Evolutionary conservation across 2,888 invertebrate species (phyloP), one percentile per base, ranked within the genome.

Genomic region (Oscheius sp.): DNA sequence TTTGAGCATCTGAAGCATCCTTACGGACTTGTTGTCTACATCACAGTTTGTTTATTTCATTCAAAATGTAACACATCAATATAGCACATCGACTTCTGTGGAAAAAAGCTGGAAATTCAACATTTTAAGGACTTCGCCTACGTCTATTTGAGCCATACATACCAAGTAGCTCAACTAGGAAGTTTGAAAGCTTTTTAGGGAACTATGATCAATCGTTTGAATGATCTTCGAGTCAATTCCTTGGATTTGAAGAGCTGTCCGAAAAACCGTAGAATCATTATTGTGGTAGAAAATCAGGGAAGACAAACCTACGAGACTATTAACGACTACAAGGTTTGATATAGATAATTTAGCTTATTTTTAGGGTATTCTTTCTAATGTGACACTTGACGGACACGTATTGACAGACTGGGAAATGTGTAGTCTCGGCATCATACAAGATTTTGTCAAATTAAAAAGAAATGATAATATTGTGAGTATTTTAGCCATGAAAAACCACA

Each of bases 261-360:
- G 8, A 20, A 45, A 10, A 23, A 50, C 27, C 34, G 29, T 15
- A 53, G 10, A 82, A 73, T 73, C n/a, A 70, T 75, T 15, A 84
- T 90, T 48, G 75, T 90, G 23, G 89, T 90, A 0, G 94, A 95
- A 88, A 93, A 92, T 87, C 92, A 92, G 89, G 95, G 94, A 10
- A 90, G 93, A 63, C 90, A 92, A 50, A 93, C 93, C 87, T 93
- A 88, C 82, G 88, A 88, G 39, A 78, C 76, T 0, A 75, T 78
- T 33, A 81, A 81, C 57, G 82, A 81, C 46, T 61, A 70, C 58
- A 82, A 82, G 71, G 80, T 23, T 3, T 27, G 12, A 1, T 23
- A 25, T 25, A 42, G n/a, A 6, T 17, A 8, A 57, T 3, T 10
- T 34, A 4, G n/a, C n/a, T n/a, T n/a, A 57, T 4, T 20, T 39